These are phyloP conservation scores for Macropodus opercularis DNA, from an alignment of 2,797 vertebrate genomes.

Conservation along the genomic window DNA sequence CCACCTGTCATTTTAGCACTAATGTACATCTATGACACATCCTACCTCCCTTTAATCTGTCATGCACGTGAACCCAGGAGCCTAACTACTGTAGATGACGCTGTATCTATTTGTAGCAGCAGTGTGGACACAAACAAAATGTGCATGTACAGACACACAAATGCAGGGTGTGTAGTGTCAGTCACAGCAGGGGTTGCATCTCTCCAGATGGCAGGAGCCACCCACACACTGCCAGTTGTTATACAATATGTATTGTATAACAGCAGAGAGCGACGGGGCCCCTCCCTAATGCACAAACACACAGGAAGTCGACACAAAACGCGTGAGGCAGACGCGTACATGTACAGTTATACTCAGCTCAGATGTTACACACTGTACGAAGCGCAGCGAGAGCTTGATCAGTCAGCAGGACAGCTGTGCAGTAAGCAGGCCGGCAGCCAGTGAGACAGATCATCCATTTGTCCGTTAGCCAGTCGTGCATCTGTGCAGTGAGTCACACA, in stretches of 20 bases:
- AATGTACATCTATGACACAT: conserved; percentile 8
- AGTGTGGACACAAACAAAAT: conserved; percentile 51
- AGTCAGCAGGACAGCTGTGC: conserved; percentile 44
- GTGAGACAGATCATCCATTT: conserved; percentile 49
- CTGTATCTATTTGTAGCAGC: conserved; percentile 67
- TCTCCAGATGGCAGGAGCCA: conserved; percentile 76
- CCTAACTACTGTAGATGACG: conserved; percentile 62
- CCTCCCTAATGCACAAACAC: conserved; percentile 46
- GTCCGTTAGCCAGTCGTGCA: conserved; percentile 49
- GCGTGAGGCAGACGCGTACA: conserved; percentile 1
- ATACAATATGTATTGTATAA: conserved; percentile 82
- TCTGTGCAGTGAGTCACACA: conserved; percentile 53
- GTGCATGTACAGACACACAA: conserved; percentile 7
- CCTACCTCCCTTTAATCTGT: conserved; percentile 43
- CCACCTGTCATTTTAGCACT: conserved; percentile 6
- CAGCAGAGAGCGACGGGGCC: conserved; percentile 65
- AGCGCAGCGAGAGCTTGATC: conserved; percentile 27
- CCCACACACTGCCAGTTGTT: conserved; percentile 79
- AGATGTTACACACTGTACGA: no score
- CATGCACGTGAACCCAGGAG: conserved; percentile 53
- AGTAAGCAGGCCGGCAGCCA: conserved; percentile 36
- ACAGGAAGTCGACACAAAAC: conserved; percentile 14
- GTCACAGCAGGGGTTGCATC: conserved; percentile 64
- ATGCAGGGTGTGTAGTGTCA: conserved; percentile 51
- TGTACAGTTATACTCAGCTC: not conserved